Percentiles rank a stretch among this genome's conserved stretches.
Evolutionary conservation across 2,113 vertebrate species (phyloP).

Genomic region (Zapornia atra): DNA sequence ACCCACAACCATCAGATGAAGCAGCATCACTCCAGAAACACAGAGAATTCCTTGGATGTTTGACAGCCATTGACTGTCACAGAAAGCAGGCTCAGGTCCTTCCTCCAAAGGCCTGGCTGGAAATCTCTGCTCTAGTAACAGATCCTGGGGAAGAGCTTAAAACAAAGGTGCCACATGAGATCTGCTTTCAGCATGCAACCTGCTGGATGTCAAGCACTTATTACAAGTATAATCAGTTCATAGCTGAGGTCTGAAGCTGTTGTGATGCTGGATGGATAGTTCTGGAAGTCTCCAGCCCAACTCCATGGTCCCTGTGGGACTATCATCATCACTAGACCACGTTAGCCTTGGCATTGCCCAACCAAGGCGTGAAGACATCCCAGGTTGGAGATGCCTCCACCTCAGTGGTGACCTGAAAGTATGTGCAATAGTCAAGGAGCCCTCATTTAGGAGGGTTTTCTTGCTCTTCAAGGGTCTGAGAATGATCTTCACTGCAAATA

Average conservation of each 20-base stretch:
- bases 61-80: fast-evolving
- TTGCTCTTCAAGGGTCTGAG: background rate
- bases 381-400: background rate
- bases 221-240: background rate
- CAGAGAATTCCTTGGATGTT: background rate
- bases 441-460: background rate
- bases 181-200: background rate
- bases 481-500: background rate
- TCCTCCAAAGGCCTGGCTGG: background rate
- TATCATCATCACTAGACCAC: background rate
- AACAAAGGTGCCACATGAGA: background rate
- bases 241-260: background rate
- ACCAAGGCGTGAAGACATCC: background rate
- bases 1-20: background rate
- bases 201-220: background rate
- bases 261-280: background rate
- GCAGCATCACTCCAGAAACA: background rate
- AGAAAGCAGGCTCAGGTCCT: background rate
- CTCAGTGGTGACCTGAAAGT: background rate
- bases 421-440: background rate
- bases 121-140: background rate
- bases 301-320: background rate
- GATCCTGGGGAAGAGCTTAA: background rate
- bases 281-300: background rate
- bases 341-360: background rate